A percentile compares a stretch with the other conserved stretches of the same genome.
These are phyloP conservation scores for Ypsolopha scabrella DNA, from an alignment of 2,888 invertebrate species.

Conservation along the genomic window DNA sequence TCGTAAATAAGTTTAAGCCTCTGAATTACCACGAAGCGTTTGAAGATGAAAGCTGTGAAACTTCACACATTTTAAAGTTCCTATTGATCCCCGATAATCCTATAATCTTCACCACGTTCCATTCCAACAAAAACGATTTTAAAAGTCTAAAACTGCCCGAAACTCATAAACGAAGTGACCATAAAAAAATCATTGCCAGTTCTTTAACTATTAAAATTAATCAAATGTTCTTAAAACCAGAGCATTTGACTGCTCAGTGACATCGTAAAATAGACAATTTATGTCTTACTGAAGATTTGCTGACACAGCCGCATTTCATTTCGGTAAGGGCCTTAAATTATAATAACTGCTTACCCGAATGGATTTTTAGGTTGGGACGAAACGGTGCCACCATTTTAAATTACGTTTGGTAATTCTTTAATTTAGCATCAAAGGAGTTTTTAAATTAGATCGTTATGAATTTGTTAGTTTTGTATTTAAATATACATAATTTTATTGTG, in stretches of 20 bases:
- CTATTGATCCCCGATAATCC: too few species aligned
- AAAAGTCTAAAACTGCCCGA: neutral
- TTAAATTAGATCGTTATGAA: neutral
- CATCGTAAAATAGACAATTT: conserved; percentile 12
- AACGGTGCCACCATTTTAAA: conserved; percentile 1
- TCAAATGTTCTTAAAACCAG: conserved; percentile 10
- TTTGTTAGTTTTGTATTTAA: neutral
- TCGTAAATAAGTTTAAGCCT: too few species aligned
- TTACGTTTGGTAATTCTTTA: conserved; percentile 3
- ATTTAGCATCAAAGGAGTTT: conserved; percentile 1
- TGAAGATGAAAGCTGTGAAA: too few species aligned
- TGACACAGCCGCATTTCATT: conserved; percentile 12
- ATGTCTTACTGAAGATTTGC: conserved; percentile 9
- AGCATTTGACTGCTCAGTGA: conserved; percentile 3
- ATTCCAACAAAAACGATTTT: too few species aligned
- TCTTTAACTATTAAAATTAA: conserved; percentile 12
- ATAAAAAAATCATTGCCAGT: conserved; percentile 3
- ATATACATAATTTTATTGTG: neutral
- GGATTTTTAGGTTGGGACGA: neutral
- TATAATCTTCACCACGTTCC: too few species aligned
- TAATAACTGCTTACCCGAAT: neutral
- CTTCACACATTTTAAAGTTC: too few species aligned
- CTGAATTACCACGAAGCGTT: too few species aligned
- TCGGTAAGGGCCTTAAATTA: conserved; percentile 1
- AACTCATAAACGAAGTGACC: neutral